phyloP scores from a whole-genome alignment of 1,140 invertebrate species.

The Chrysomallon squamiferum region DNA sequence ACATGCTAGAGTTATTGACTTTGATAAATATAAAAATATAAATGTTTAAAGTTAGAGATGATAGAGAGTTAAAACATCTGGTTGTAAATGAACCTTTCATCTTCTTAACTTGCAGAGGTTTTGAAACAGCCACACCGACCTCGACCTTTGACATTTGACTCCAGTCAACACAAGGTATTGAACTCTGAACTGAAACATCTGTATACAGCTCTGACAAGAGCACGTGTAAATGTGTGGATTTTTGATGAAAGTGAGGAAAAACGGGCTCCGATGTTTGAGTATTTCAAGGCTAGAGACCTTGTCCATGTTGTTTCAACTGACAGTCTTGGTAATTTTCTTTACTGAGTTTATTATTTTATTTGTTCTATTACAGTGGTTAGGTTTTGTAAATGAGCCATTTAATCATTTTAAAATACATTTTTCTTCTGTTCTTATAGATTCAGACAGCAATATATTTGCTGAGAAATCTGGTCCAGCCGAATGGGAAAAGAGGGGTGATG shows the following conservation, averaged over 20 bases:
- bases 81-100: not conserved
- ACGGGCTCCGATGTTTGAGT: constrained; percentile 55
- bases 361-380: not conserved
- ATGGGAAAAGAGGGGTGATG: constrained; percentile 49
- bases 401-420: too few species aligned
- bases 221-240: constrained; percentile 55
- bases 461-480: constrained; percentile 44
- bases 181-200: constrained; percentile 55
- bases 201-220: constrained; percentile 52
- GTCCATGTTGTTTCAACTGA: constrained; percentile 19
- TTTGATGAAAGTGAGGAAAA: constrained; percentile 51
- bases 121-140: constrained; percentile 36
- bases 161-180: constrained; percentile 54
- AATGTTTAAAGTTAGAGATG: too few species aligned
- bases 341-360: not conserved
- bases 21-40: too few species aligned
- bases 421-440: too few species aligned
- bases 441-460: constrained; percentile 43
- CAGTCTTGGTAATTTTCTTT: not conserved
- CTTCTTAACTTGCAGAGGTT: constrained; percentile 34
- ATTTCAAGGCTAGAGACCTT: constrained; percentile 45
- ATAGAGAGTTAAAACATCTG: too few species aligned
- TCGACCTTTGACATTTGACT: constrained; percentile 53
- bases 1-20: not conserved
- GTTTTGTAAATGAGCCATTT: not conserved